These are phyloP conservation scores for Nymphalis c-album DNA, from an alignment of 2,888 invertebrate genomes.

Conservation along the genomic window DNA sequence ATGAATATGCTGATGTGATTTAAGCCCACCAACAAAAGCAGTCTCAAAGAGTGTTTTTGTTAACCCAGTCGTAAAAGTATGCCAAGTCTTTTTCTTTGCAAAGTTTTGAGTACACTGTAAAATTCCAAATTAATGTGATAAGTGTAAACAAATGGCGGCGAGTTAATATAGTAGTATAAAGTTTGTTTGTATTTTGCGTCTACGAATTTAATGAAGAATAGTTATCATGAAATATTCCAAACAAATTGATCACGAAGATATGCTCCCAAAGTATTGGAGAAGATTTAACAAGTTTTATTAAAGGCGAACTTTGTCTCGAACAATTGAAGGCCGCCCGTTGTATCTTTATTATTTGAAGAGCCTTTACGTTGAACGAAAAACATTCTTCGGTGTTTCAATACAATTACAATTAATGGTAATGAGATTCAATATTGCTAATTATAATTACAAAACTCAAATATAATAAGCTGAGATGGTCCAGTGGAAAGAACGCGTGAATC, in stretches of 20 bases:
- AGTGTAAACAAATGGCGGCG: too few species aligned
- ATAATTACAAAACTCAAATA: not conserved
- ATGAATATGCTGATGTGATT: too few species aligned
- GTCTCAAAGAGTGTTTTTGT: too few species aligned
- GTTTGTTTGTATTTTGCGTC: not conserved
- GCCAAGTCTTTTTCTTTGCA: too few species aligned
- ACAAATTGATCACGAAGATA: slow-evolving; percentile 29
- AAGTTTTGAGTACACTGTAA: too few species aligned
- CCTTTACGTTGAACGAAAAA: slow-evolving; percentile 12
- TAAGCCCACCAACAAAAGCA: too few species aligned
- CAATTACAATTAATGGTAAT: not conserved
- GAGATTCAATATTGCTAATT: not conserved
- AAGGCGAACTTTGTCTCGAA: slow-evolving; percentile 26
- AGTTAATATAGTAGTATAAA: too few species aligned
- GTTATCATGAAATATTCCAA: slow-evolving; percentile 26
- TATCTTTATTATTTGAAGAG: slow-evolving; percentile 28
- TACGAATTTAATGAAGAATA: slow-evolving; percentile 13
- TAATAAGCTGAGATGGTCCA: too few species aligned
- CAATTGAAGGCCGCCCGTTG: slow-evolving; percentile 31
- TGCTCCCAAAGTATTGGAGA: slow-evolving; percentile 29
- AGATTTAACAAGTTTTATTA: slow-evolving; percentile 33
- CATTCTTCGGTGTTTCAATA: not conserved
- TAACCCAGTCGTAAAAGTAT: too few species aligned
- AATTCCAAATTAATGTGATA: too few species aligned
- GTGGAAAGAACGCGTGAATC: too few species aligned